These are phyloP conservation scores for Falco berigora DNA, from an alignment of 2,797 vertebrate genomes.

Conservation along the genomic window DNA sequence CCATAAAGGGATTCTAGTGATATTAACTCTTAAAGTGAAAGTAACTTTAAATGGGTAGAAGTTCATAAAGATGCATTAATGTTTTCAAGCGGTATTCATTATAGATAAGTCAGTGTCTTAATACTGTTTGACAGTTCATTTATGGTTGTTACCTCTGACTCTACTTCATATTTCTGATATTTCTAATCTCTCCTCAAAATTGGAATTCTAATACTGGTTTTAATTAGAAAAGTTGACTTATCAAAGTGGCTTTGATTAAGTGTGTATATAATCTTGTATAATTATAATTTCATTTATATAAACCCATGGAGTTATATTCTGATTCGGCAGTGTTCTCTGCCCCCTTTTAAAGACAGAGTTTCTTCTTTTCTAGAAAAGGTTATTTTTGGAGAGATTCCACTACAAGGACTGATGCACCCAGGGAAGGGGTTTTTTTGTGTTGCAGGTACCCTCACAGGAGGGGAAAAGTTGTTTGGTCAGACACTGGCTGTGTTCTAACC, in stretches of 20 bases:
- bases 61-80: not conserved
- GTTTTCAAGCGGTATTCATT: conserved; percentile 49
- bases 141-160: conserved; percentile 51
- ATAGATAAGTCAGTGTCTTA: conserved; percentile 57
- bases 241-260: conserved; percentile 47
- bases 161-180: conserved; percentile 39
- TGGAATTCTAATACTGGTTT: conserved; percentile 50
- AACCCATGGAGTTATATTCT: not conserved
- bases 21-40: conserved; percentile 34
- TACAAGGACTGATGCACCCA: not conserved
- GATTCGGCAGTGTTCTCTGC: conserved; percentile 18
- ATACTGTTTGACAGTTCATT: conserved; percentile 43
- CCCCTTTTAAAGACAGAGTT: not conserved
- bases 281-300: conserved; percentile 42
- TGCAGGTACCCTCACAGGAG: not conserved
- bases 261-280: conserved; percentile 16
- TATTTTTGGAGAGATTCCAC: not conserved
- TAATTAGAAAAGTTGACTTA: conserved; percentile 57
- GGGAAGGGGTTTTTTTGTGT: not conserved
- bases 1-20: not conserved
- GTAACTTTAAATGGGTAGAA: conserved; percentile 25
- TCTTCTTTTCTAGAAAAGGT: not conserved
- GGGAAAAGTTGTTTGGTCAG: not conserved
- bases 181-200: conserved; percentile 51
- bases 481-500: not conserved